A percentile compares a stretch with the other conserved stretches of the same genome.
phyloP scores from a whole-genome alignment of 2,797 vertebrate species.

The Delichon dasypus region DNA sequence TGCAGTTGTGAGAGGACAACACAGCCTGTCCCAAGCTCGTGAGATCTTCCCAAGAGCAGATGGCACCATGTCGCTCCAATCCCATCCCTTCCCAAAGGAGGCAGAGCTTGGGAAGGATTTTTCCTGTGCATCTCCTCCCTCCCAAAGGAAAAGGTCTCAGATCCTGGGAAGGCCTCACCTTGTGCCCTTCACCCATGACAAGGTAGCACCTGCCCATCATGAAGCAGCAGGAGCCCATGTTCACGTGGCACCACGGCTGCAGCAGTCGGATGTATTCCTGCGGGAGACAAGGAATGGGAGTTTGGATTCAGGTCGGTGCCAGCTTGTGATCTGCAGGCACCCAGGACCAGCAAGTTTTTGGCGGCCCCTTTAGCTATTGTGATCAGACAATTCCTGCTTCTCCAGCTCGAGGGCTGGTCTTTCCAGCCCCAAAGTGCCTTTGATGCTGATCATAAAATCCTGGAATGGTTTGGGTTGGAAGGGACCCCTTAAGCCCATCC shows the following conservation, averaged over 20 bases:
- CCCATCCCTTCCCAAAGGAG: neutral
- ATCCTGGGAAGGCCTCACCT: slow-evolving; percentile 75
- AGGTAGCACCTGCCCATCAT: slow-evolving; percentile 93
- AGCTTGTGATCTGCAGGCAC: rapidly evolving
- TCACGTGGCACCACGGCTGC: slow-evolving; percentile 92
- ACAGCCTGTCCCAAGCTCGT: neutral
- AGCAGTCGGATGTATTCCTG: slow-evolving; percentile 91
- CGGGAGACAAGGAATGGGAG: neutral
- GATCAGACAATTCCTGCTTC: neutral
- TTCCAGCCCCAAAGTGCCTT: neutral
- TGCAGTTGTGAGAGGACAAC: neutral
- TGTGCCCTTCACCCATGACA: slow-evolving; percentile 89
- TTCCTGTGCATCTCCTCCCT: neutral
- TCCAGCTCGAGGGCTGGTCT: neutral
- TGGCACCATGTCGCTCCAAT: rapidly evolving
- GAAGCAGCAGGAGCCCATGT: slow-evolving; percentile 91
- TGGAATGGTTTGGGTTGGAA: neutral
- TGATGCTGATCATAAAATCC: neutral
- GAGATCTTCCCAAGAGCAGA: neutral
- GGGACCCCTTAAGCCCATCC: neutral
- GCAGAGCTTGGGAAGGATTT: neutral
- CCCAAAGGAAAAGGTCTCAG: too few species aligned
- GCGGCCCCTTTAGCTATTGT: neutral
- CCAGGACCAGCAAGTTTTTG: neutral
- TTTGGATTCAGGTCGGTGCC: neutral